Base-by-base conservation (phyloP, 2,888 invertebrate species). In the Zeuzera pyrina region DNA sequence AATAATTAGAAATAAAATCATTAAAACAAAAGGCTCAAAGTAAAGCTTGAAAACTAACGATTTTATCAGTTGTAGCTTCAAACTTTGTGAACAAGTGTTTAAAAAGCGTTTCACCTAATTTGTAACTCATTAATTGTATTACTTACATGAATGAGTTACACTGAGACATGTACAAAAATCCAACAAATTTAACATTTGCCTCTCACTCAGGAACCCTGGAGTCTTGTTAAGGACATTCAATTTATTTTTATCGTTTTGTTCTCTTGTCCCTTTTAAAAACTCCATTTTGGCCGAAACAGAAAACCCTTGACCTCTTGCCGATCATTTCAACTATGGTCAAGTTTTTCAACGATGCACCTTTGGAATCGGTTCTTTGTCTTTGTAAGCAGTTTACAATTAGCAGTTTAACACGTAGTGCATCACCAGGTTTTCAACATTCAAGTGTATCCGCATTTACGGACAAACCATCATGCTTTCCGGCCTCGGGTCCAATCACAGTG, bases 391-490 rank as follows among this genome's bases (percentile, higher is more conserved):
- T 36, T 39, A 49, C 39, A 36, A 37, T 31, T 34, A 32, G 30
- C 35, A 31, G 35, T 38, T 16, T 24, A n/a, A 51, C 52, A 47
- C 44, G 42, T 49, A 66, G 76, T 81, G 83, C 83, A 83, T 83
- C 83, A 83, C 81, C 79, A 83, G 84, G 83, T 83, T 83, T 81
- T 83, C 46, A 52, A 66, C 79, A 79, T 49, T 83, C 83, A 79
- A 79, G 81, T 83, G 70, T 66, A 76, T 83, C 83, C 83, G 73
- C 51, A 47, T 45, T 49, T 43, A 74, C 77, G 81, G 83, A 83
- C 81, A 81, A 64, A 83, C 83, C 73, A 74, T 83, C 83, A 76
- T 83, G 83, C 58, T 71, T 79, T 81, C 78, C 83, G 83, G 84
- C 84, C 84, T 69, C 57, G 78, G 83, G 78, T 83, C 78, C 77